Conservation (phyloP, 2,113 vertebrate genomes). For the Nanorana parkeri region DNA sequence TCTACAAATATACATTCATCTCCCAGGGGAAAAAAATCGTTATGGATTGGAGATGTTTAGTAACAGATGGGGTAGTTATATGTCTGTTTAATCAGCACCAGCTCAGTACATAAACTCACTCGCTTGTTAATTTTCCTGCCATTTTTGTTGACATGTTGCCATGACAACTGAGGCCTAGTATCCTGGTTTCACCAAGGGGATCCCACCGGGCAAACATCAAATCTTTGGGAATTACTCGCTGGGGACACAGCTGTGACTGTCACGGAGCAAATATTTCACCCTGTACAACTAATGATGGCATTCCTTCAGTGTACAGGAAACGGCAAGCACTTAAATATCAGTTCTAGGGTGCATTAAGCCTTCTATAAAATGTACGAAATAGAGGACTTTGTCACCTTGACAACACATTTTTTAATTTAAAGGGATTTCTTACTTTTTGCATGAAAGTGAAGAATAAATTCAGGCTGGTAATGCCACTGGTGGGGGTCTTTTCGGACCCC, state of each 20-base stretch:
- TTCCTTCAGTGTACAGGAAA: neutral
- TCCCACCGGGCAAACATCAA: slow-evolving; percentile 24
- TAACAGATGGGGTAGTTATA: slow-evolving; percentile 15
- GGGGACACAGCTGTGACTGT: slow-evolving; percentile 52
- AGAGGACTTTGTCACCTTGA: neutral
- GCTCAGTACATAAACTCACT: slow-evolving; percentile 5
- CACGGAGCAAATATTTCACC: slow-evolving; percentile 37
- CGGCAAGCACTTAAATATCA: neutral
- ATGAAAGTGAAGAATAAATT: too few species aligned
- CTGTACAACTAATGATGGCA: neutral
- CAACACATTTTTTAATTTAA: neutral
- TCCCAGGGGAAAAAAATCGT: neutral
- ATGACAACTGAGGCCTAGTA: slow-evolving; percentile 6
- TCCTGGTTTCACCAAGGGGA: slow-evolving; percentile 5
- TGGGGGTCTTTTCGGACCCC: too few species aligned
- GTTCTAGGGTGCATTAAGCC: neutral
- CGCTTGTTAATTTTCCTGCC: neutral
- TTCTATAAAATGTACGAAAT: neutral
- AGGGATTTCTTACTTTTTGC: too few species aligned
- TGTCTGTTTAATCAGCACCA: slow-evolving; percentile 3
- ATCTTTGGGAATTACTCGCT: slow-evolving; percentile 18
- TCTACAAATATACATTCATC: neutral
- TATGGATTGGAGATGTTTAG: neutral
- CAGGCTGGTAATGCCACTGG: too few species aligned
- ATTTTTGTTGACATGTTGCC: slow-evolving; percentile 11